Base-by-base conservation (phyloP, 2,888 invertebrate genomes). In the Halictus quadricinctus region DNA sequence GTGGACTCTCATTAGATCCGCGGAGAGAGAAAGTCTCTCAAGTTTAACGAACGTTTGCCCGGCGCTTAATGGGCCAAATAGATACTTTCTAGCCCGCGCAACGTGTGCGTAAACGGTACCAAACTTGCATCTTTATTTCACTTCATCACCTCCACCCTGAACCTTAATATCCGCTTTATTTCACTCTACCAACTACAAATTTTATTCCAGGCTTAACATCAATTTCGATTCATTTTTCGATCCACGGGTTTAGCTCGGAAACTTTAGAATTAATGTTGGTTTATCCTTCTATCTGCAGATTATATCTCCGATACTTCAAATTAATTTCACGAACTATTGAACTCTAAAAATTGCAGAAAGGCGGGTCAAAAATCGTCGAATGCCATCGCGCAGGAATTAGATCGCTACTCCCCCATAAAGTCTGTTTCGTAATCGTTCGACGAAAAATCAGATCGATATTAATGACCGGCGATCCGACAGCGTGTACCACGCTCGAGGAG, bases 1-100 rank as follows among this genome's bases (percentile, higher is more conserved):
- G 7, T 54, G 25, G 73, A 64, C 36, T 74, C 82, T 87, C 84
- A 84, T 87, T 87, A 87, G 84, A 82, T 66, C 85, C 77, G 66
- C 75, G 12, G 85, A 80, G 86, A 85, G 86, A 86, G 54, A 54
- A 85, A 86, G 85, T 84, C 18, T n/a, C 50, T 58, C 18, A 64
- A 46, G 60, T 72, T 79, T 77, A 78, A 76, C 79, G 74, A 78
- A 75, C 72, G 50, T 82, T 76, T 76, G 48, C 36, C 18, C 50
- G 54, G 72, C 25, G 60, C 46, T 75, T 29, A 75, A 77, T 76
- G 60, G 54, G 50, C 76, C 82, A 73, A 82, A 85, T 54, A 29
- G 83, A 85, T 85, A 85, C 86, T 82, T 86, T 86, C 86, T 81
- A 85, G 7, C 15, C 79, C 58, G 43, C 25, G 54, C 5, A 72